Percentiles rank a stretch among this genome's conserved stretches.
These are phyloP conservation scores for Phycodurus eques DNA, from an alignment of 2,113 vertebrate genomes.

Conservation along the genomic window DNA sequence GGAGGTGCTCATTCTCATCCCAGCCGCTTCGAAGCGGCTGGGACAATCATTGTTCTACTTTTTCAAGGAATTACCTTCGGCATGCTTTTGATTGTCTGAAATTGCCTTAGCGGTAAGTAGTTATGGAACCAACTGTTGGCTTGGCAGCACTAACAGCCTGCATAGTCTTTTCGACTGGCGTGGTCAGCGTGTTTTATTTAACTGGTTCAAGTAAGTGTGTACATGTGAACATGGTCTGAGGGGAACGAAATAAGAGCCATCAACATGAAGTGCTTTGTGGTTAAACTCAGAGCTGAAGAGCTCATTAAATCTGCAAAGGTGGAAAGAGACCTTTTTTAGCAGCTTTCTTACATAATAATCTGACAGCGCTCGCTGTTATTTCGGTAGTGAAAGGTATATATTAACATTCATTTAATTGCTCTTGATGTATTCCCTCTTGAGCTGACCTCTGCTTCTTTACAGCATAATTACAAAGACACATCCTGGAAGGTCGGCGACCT, in stretches of 20 bases:
- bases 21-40: no score
- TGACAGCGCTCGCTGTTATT: conserved; percentile 52
- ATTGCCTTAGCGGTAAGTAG: neutral
- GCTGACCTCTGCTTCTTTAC: conserved; percentile 55
- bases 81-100: neutral
- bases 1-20: no score
- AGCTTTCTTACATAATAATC: conserved; percentile 41
- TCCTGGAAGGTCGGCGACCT: conserved; percentile 63
- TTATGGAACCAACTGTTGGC: neutral
- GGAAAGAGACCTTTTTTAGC: conserved; percentile 18
- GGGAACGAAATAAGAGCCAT: neutral
- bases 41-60: neutral
- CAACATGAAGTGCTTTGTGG: conserved; percentile 7
- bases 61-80: neutral
- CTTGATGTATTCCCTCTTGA: conserved; percentile 44
- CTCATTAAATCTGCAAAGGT: conserved; percentile 34
- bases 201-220: neutral
- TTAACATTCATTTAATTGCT: conserved; percentile 64
- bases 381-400: conserved; percentile 40
- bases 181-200: neutral
- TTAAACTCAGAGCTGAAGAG: conserved; percentile 6
- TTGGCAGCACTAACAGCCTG: neutral
- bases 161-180: no score
- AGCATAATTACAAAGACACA: conserved; percentile 55
- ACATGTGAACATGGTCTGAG: neutral